Conservation (phyloP, 1,140 invertebrate species). For the Physella acuta region DNA sequence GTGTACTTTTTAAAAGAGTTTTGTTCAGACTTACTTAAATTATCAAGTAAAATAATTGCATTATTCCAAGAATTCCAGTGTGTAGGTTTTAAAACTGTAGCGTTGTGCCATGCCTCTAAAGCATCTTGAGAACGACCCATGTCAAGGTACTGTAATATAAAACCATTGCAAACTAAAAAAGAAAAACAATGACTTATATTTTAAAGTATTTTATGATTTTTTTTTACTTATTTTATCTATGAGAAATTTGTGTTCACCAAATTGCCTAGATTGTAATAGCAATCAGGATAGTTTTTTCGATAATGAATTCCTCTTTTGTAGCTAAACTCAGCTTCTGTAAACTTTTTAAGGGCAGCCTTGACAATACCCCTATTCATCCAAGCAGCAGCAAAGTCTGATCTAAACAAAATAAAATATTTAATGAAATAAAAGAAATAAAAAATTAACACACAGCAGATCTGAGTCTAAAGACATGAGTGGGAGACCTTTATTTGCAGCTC, state of each 20-base stretch:
- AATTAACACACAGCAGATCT: not conserved
- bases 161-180: not conserved
- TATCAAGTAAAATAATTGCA: slow-evolving; percentile 83
- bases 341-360: slow-evolving; percentile 73
- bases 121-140: slow-evolving; percentile 66
- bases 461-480: too few species aligned
- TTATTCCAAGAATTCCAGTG: slow-evolving; percentile 90
- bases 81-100: slow-evolving; percentile 74
- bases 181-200: not conserved
- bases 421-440: slow-evolving; percentile 4
- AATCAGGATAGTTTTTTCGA: slow-evolving; percentile 84
- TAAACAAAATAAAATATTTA: slow-evolving; percentile 45
- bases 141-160: slow-evolving; percentile 68
- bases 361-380: slow-evolving; percentile 99
- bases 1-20: not conserved
- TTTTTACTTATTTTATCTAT: not conserved
- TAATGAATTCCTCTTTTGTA: slow-evolving; percentile 78
- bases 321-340: slow-evolving; percentile 73
- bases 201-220: not conserved
- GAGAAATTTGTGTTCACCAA: slow-evolving; percentile 71
- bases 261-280: slow-evolving; percentile 92
- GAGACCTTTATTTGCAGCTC: too few species aligned
- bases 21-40: slow-evolving; percentile 67
- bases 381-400: slow-evolving; percentile 85
- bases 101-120: slow-evolving; percentile 75